These are phyloP conservation scores for Falcunculus frontatus DNA, from an alignment of 2,113 vertebrate species.

Conservation along the genomic window DNA sequence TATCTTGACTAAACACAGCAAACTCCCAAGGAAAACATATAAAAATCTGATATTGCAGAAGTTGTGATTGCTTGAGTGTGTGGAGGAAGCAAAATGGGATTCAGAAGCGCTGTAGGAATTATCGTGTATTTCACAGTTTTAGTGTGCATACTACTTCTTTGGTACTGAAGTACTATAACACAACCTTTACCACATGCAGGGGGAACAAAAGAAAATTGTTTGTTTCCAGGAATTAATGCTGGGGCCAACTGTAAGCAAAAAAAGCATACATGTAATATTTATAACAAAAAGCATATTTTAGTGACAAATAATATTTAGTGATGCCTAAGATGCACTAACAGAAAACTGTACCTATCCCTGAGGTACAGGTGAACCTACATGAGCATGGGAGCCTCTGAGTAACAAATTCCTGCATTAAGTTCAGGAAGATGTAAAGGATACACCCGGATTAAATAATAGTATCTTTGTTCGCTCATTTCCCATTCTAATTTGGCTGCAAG, in stretches of 20 bases:
- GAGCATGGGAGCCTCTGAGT: not conserved
- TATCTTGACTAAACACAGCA: not conserved
- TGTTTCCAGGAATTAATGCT: not conserved
- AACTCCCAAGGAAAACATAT: not conserved
- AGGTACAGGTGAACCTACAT: not conserved
- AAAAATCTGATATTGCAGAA: not conserved
- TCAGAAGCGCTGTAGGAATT: not conserved
- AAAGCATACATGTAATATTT: not conserved
- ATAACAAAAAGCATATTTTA: not conserved
- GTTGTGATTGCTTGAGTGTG: not conserved
- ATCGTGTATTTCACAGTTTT: not conserved
- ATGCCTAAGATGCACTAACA: not conserved
- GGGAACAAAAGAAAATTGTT: not conserved
- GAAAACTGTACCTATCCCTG: not conserved
- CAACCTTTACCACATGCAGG: not conserved
- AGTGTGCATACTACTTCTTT: not conserved
- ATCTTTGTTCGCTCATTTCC: not conserved
- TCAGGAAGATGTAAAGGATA: not conserved
- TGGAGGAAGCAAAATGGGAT: not conserved
- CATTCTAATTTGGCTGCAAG: not conserved
- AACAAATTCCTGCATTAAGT: not conserved
- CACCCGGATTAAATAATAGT: not conserved
- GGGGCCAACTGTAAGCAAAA: not conserved
- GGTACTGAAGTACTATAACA: not conserved
- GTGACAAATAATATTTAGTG: not conserved